phyloP scores from a whole-genome alignment of 1,140 invertebrate genomes.

The Scaptomyza graminum region DNA sequence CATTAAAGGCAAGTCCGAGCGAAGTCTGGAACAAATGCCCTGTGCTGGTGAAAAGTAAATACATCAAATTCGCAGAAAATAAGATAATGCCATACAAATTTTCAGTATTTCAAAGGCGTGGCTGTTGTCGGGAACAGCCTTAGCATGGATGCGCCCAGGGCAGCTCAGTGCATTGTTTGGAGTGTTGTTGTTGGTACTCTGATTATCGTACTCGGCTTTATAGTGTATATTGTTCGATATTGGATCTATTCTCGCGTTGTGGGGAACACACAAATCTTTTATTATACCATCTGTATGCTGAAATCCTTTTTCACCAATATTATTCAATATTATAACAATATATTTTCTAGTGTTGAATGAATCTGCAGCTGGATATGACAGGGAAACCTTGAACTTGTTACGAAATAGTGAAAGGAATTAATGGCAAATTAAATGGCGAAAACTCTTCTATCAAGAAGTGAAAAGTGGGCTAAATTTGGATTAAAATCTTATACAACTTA shows the following conservation, averaged over 20 bases:
- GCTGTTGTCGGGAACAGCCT: conserved; percentile 9
- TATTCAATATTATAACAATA: neutral
- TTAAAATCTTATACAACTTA: no score
- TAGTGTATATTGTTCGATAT: conserved; percentile 16
- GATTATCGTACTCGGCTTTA: conserved; percentile 1
- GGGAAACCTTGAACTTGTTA: neutral
- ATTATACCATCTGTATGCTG: neutral
- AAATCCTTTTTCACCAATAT: neutral
- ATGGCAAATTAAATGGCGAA: no score
- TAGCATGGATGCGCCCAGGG: conserved; percentile 26
- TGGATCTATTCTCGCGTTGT: conserved; percentile 1
- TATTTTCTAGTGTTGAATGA: neutral
- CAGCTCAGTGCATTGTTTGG: conserved; percentile 35
- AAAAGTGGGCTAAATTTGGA: no score
- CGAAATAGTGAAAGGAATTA: no score
- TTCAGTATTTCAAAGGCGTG: conserved; percentile 52
- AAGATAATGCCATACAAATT: no score
- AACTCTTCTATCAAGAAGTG: no score
- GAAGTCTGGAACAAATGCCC: neutral
- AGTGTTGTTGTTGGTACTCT: conserved; percentile 11
- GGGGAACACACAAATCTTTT: neutral
- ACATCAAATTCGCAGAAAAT: neutral
- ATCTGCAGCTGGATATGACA: neutral
- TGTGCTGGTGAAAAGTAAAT: conserved; percentile 15
- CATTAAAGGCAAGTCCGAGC: conserved; percentile 51